These are phyloP conservation scores for Brotula barbata DNA, from an alignment of 2,797 vertebrate species.

Conservation along the genomic window DNA sequence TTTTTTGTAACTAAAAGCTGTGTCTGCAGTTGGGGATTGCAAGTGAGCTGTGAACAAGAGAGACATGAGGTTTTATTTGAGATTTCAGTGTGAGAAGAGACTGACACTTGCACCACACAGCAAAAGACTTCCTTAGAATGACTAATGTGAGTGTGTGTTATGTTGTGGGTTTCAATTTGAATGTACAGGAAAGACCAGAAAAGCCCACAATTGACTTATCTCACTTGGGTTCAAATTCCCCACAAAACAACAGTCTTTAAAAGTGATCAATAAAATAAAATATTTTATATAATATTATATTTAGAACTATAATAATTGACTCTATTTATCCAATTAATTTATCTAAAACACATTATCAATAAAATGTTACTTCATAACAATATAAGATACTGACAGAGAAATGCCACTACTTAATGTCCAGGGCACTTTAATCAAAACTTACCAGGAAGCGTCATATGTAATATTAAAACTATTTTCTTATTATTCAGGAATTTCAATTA, in stretches of 20 bases:
- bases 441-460: background rate
- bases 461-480: background rate
- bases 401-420: background rate
- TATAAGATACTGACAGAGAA: slow-evolving; percentile 8
- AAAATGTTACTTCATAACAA: no score
- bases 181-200: slow-evolving; percentile 43
- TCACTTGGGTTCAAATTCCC: no score
- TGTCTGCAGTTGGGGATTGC: no score
- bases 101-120: slow-evolving; percentile 5
- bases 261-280: no score
- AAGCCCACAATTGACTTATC: no score
- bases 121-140: slow-evolving; percentile 66
- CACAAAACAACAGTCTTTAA: no score
- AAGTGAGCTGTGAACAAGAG: slow-evolving; percentile 15
- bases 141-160: slow-evolving; percentile 28
- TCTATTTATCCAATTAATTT: no score
- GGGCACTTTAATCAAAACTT: background rate
- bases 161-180: slow-evolving; percentile 13
- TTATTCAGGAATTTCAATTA: no score
- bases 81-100: slow-evolving; percentile 40
- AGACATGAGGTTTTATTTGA: slow-evolving; percentile 11
- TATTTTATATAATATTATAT: no score
- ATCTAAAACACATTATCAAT: no score
- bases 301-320: no score
- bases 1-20: no score